Conservation (phyloP, 2,113 vertebrate species). For the Protobothrops flavoviridis region DNA sequence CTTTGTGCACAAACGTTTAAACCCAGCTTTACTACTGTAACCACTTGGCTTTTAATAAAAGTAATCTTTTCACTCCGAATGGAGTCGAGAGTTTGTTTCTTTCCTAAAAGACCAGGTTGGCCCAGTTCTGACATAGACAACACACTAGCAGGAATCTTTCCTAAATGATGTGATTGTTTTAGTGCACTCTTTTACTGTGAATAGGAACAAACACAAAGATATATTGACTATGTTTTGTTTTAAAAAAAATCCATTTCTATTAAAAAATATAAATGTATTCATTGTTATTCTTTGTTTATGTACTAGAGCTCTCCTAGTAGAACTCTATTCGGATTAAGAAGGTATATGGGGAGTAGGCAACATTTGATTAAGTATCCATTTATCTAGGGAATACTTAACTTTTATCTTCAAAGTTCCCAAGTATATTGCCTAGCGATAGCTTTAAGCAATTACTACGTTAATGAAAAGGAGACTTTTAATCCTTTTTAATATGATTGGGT, state of each 20-base stretch:
- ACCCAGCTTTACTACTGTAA: too few species aligned
- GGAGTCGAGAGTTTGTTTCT: too few species aligned
- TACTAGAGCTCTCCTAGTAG: neutral
- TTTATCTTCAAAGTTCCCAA: neutral
- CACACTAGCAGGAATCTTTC: neutral
- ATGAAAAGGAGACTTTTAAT: slow-evolving; percentile 21
- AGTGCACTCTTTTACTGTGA: neutral
- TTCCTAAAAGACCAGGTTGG: too few species aligned
- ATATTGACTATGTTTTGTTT: neutral
- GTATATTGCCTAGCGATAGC: neutral
- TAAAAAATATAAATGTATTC: neutral
- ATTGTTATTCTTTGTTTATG: neutral
- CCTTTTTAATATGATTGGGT: slow-evolving; percentile 20
- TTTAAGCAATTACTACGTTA: neutral
- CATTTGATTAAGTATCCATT: neutral
- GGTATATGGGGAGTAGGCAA: neutral
- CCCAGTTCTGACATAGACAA: neutral
- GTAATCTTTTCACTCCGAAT: too few species aligned
- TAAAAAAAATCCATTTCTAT: neutral
- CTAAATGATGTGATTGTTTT: neutral
- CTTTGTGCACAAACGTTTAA: too few species aligned
- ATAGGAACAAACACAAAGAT: neutral
- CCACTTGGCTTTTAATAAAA: too few species aligned
- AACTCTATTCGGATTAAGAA: neutral
- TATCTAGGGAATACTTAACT: slow-evolving; percentile 15